Percentiles rank a stretch among this genome's conserved stretches.
phyloP scores from a whole-genome alignment of 2,888 invertebrate genomes.

The Philaethria dido region DNA sequence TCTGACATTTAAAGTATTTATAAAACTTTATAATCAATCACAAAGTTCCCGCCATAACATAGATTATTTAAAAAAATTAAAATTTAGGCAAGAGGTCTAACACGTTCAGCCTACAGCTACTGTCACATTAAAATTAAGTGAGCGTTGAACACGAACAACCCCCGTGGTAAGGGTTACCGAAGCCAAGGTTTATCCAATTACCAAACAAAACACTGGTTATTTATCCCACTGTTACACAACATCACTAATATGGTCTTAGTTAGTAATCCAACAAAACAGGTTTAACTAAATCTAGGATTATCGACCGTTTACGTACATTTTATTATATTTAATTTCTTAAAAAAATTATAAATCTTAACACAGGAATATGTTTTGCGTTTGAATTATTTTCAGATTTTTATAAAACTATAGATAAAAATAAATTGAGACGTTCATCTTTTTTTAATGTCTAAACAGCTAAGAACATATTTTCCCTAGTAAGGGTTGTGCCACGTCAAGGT shows the following conservation, averaged over 20 bases:
- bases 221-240: conserved; percentile 25
- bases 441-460: conserved; percentile 8
- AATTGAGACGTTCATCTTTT: conserved; percentile 12
- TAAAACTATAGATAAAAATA: not conserved
- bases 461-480: conserved; percentile 5
- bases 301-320: not conserved
- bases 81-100: conserved; percentile 26
- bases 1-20: not conserved
- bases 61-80: conserved; percentile 32
- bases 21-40: not conserved
- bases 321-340: not conserved
- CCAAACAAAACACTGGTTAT: conserved; percentile 15
- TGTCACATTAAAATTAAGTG: conserved; percentile 9
- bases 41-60: conserved; percentile 38
- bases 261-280: not conserved
- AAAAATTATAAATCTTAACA: not conserved
- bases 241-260: conserved; percentile 22
- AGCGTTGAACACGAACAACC: conserved; percentile 52
- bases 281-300: conserved; percentile 22
- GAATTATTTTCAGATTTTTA: not conserved
- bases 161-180: conserved; percentile 71
- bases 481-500: conserved; percentile 67
- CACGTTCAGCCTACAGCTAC: conserved; percentile 44
- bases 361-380: not conserved
- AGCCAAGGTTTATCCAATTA: conserved; percentile 82